These are phyloP conservation scores for Melanotaenia pygmaea DNA, from an alignment of 2,797 vertebrate genomes.

Conservation along the genomic window DNA sequence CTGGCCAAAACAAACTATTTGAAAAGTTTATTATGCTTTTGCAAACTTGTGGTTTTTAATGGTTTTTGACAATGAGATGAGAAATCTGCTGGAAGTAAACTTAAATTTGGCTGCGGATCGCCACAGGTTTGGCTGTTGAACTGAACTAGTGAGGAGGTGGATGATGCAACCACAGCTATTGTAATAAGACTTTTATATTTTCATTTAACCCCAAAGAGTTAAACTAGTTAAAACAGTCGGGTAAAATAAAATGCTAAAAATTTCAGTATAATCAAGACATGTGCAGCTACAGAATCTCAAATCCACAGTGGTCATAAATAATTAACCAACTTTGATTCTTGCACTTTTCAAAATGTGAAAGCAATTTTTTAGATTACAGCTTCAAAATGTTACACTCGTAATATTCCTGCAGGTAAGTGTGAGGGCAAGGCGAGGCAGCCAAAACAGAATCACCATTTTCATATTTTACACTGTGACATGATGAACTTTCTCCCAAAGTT, in stretches of 20 bases:
- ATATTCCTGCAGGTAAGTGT: slow-evolving; percentile 7
- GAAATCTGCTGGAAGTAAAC: too few species aligned
- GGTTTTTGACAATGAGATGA: too few species aligned
- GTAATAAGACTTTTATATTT: too few species aligned
- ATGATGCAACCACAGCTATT: too few species aligned
- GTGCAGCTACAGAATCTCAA: background rate
- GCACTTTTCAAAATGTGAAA: slow-evolving; percentile 16
- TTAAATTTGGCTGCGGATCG: too few species aligned
- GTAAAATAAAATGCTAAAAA: background rate
- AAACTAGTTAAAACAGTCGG: background rate
- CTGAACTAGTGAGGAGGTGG: background rate
- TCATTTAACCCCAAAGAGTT: too few species aligned
- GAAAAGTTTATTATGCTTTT: too few species aligned
- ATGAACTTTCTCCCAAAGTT: background rate
- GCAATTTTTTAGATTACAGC: slow-evolving; percentile 4
- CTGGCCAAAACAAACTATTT: too few species aligned
- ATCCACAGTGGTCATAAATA: background rate
- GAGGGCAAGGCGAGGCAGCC: slow-evolving; percentile 7
- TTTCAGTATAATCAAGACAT: background rate
- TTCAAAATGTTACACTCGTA: background rate
- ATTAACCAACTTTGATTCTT: background rate
- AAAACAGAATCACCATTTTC: slow-evolving; percentile 7
- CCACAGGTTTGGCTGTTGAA: background rate
- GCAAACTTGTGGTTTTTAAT: too few species aligned
- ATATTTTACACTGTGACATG: background rate